Evolutionary conservation across 2,888 invertebrate species (phyloP).

Genomic region (Cenopis cana): DNA sequence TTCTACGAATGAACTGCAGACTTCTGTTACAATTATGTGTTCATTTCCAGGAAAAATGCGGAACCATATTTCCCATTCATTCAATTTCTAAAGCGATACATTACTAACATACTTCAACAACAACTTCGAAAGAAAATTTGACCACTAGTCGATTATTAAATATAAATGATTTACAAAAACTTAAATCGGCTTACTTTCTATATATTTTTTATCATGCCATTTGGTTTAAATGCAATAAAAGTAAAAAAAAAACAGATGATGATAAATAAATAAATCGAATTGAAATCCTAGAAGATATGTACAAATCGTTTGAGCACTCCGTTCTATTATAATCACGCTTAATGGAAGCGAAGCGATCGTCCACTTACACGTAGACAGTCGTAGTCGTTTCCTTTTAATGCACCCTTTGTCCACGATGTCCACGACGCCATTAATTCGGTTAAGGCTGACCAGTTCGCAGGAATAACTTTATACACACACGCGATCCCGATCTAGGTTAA

Average conservation of each 20-base stretch:
- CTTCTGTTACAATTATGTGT: background rate
- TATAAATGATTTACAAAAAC: too few species aligned
- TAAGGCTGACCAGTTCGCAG: slow-evolving; percentile 18
- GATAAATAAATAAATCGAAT: too few species aligned
- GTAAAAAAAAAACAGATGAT: too few species aligned
- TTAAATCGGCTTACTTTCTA: too few species aligned
- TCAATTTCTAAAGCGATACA: too few species aligned
- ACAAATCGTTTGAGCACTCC: slow-evolving; percentile 13
- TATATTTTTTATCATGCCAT: too few species aligned
- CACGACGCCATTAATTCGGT: slow-evolving; percentile 21
- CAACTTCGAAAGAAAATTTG: too few species aligned
- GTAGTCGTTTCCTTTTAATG: slow-evolving; percentile 25
- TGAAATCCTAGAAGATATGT: background rate
- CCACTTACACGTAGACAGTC: slow-evolving; percentile 27
- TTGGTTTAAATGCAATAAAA: too few species aligned
- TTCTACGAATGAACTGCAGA: background rate
- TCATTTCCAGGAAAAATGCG: background rate
- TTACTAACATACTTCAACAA: too few species aligned
- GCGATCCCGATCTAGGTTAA: slow-evolving; percentile 16
- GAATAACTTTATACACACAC: slow-evolving; percentile 21
- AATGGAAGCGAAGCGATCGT: slow-evolving; percentile 26
- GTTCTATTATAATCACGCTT: slow-evolving; percentile 21
- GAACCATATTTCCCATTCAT: background rate
- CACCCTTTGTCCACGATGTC: slow-evolving; percentile 24
- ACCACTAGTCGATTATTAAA: too few species aligned